phyloP scores from a whole-genome alignment of 2,113 vertebrate genomes.

The Myrmecobius fasciatus region DNA sequence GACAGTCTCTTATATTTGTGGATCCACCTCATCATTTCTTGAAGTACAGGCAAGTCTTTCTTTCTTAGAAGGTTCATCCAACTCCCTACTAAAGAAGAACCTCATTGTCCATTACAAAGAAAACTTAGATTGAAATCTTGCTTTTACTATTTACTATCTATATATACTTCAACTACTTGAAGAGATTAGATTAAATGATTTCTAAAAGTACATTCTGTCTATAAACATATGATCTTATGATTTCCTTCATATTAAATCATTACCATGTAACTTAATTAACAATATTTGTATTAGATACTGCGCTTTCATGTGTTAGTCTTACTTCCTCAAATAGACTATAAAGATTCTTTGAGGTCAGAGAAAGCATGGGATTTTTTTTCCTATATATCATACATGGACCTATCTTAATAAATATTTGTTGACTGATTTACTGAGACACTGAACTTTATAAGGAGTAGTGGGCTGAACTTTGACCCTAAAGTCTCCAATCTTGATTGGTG shows the following conservation, averaged over 20 bases:
- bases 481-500: neutral
- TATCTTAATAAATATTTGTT: neutral
- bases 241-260: neutral
- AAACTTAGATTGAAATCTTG: neutral
- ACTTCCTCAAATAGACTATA: neutral
- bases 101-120: neutral
- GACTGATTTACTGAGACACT: neutral
- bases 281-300: neutral
- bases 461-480: no score
- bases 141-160: neutral
- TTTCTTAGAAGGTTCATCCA: neutral
- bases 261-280: neutral
- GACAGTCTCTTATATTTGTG: neutral
- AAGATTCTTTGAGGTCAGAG: neutral
- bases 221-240: neutral
- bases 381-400: neutral
- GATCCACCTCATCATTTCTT: neutral
- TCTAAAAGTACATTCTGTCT: neutral
- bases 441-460: no score
- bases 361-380: neutral
- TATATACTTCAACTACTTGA: neutral
- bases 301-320: neutral
- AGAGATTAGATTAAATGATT: neutral
- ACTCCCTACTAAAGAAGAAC: neutral
- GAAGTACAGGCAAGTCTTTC: neutral